Conservation (phyloP, 2,113 vertebrate species). For the Malurus melanocephalus region DNA sequence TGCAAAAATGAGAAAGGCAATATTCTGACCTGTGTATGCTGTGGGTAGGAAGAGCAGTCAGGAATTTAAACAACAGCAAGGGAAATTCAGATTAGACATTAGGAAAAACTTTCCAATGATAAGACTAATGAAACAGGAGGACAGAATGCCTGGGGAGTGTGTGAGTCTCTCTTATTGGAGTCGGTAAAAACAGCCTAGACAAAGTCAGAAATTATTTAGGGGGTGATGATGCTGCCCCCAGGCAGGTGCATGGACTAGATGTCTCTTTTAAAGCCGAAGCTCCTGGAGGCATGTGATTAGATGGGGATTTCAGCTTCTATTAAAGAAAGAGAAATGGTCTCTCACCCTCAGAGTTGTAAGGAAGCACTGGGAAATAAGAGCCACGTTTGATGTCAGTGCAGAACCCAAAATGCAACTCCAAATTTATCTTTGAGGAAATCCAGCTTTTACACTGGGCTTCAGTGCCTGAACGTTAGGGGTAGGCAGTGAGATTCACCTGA, state of each 20-base stretch:
- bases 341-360: conserved; percentile 11
- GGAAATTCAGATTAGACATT: conserved; percentile 47
- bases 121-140: conserved; percentile 58
- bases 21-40: not conserved
- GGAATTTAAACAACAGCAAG: conserved; percentile 29
- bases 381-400: not conserved
- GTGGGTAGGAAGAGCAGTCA: not conserved
- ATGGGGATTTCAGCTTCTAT: conserved; percentile 53
- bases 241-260: conserved; percentile 57
- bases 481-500: not conserved
- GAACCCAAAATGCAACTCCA: not conserved
- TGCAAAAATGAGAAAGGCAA: not conserved
- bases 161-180: conserved; percentile 64
- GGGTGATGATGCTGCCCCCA: conserved; percentile 53
- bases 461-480: not conserved
- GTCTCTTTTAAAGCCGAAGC: conserved; percentile 53
- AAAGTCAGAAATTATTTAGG: conserved; percentile 67
- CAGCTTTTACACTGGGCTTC: not conserved
- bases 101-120: conserved; percentile 46
- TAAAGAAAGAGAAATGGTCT: conserved; percentile 60
- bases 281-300: conserved; percentile 63
- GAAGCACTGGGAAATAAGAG: conserved; percentile 30
- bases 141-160: conserved; percentile 41
- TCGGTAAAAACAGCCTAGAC: conserved; percentile 66
- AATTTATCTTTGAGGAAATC: not conserved